These are phyloP conservation scores for Dryococelus australis DNA, from an alignment of 2,888 invertebrate species.

Conservation along the genomic window DNA sequence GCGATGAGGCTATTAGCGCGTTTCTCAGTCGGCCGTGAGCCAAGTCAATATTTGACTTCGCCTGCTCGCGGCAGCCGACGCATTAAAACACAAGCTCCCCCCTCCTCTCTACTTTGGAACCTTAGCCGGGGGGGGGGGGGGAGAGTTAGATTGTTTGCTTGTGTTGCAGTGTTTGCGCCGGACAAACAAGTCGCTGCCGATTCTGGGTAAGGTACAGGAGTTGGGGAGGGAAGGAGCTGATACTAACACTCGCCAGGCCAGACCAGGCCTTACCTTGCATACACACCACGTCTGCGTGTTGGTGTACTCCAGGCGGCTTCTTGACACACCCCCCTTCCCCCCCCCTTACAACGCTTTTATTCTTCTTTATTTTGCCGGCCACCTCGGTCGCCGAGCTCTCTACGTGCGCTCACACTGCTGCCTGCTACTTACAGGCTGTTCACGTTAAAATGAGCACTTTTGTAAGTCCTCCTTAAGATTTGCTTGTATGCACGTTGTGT, in stretches of 20 bases:
- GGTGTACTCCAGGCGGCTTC: background rate
- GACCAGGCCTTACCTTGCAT: background rate
- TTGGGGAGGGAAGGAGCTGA: background rate
- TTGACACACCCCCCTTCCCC: background rate
- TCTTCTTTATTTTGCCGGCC: no score
- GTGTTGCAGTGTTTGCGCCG: conserved; percentile 41
- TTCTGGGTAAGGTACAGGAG: background rate
- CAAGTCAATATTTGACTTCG: conserved; percentile 47
- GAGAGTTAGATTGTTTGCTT: conserved; percentile 41
- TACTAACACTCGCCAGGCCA: background rate
- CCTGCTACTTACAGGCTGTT: no score
- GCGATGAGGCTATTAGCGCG: conserved; percentile 44
- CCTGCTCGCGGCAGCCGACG: conserved; percentile 37
- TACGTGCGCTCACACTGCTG: no score
- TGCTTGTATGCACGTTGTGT: no score
- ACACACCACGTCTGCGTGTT: background rate
- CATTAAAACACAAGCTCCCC: conserved; percentile 43
- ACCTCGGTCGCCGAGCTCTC: no score
- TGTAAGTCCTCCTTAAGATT: no score
- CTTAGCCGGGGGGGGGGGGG: conserved; percentile 5
- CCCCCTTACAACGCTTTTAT: no score
- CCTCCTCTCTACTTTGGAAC: background rate
- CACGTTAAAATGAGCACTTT: no score
- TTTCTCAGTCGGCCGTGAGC: conserved; percentile 44
- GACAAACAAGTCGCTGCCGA: conserved; percentile 37